Base-by-base conservation (phyloP, 2,888 invertebrate species). In the Calameuta idolon region DNA sequence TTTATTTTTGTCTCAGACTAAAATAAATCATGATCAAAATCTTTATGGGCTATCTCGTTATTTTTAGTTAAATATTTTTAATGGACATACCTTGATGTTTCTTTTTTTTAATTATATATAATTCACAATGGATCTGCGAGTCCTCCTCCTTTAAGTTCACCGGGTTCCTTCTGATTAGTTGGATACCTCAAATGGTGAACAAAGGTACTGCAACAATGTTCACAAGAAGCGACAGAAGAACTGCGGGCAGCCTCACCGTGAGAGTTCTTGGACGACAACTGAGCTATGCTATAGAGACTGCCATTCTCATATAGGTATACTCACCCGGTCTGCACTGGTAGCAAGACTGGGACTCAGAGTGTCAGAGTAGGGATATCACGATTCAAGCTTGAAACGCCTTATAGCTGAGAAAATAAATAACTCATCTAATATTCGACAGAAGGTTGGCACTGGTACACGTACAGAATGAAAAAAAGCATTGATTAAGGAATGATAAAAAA, bases 311-410 rank as follows among this genome's bases (percentile, higher is more conserved):
- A 85, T 85, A 87, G 83, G 79, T 83, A 81, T 71, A 81, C 79
- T 81, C 79, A 34, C 12, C 80, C 84, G 23, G 84, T 84, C 78
- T 77, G 81, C 77, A 73, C 75, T 80, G 71, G 71, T 31, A 33
- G 31, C 23, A 34, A 71, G 71, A 71, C 83, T 83, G 73, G 79
- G 81, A 79, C 75, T 83, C 81, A 77, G 80, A 71, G 75, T 74
- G 30, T 75, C 79, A 79, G 81, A 79, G 86, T 84, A 85, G 83
- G 86, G 85, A 85, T 85, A 86, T 85, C 86, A 77, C 80, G 81
- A 80, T 84, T 85, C 82, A 83, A 77, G 83, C 78, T 79, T 68
- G 75, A 76, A 77, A 79, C 23, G 55, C 9, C 23, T 55, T 55
- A 23, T 55, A 55, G 55, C 55, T 15, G 2, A 55, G 55, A 55